Base-by-base conservation (phyloP, 2,888 invertebrate genomes). In the Phaonia tiefii region DNA sequence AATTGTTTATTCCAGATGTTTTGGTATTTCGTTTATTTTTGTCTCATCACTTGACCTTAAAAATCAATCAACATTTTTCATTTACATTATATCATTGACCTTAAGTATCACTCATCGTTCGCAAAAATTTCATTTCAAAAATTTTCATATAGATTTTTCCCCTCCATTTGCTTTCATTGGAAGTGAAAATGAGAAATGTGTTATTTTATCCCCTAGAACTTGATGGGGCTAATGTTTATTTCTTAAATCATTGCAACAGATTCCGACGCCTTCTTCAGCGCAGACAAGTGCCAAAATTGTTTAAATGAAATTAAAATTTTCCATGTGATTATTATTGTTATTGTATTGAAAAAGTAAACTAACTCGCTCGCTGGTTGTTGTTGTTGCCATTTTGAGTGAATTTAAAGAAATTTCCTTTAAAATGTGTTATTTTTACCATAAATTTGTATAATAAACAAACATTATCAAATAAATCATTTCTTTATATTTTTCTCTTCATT, bases 391-490 rank as follows among this genome's bases (percentile, higher is more conserved):
- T 26, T 5, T 8, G 26, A 60, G 20, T 20, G 20, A 22, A 39
- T 39, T 63, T 39, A 37, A 37, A 58, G 42, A 63, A 60, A 63
- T 42, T 22, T 7, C 11, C 39, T 42, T 39, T 63, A 63, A 63
- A 63, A 22, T 63, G 13, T 54, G 22, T 22, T 63, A 63, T 63
- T 22, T 13, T 15, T 17, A 17, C 11, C 11, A 42, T 63, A 20
- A 22, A 63, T 13, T 63, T n/a, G 42, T 13, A 22, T 13, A 63
- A 63, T 63, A 63, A 63, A 60, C 60, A 63, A 42, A 39, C 51
- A n/a, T n/a, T n/a, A n/a, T 69, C 15, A 51, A 69, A 69, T 54
- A 49, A 66, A 66, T 66, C 26, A 26, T 46, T 31, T 66, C 22
- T 46, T 31, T 49, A 49, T 46, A 5, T 15, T 54, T 46, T 67